Evolutionary conservation across 2,797 vertebrate genomes (phyloP), one percentile per base, ranked within the genome.

Genomic region (Fringilla coelebs): DNA sequence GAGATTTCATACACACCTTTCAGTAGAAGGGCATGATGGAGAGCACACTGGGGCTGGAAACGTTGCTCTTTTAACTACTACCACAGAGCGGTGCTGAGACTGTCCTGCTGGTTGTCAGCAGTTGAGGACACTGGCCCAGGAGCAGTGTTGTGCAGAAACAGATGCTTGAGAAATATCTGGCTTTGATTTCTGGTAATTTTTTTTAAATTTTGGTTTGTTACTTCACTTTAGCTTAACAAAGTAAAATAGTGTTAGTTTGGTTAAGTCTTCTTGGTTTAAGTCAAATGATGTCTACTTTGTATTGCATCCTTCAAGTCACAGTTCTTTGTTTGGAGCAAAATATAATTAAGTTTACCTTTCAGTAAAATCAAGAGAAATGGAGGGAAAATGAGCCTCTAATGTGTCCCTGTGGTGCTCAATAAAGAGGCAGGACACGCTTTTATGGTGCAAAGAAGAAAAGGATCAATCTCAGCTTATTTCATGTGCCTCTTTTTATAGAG

Each of bases 371-470:
- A 72, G 41, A 45, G 11, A 84, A 75, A 41, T 18, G 2, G 9
- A 75, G 8, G 14, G 9, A 0, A 78, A 70, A 71, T 15, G 15
- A 66, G 11, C n/a, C 38, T 49, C 8, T 34, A 46, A 36, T 5
- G 0, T 48, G 34, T 36, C 1, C 7, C 34, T 36, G 34, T 58
- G 34, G 16, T 2, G 3, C 57, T 58, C 3, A 0, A 18, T 26
- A 18, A 58, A 58, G 34, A 58, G 36, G 57, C 57, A 58, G 57
- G 34, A 38, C 34, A 58, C 17, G 8, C 24, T 36, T 57, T 36
- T 57, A 18, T 7, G 12, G 26, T 40, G 58, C 36, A 40, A 60
- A 38, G 36, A 58, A 58, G 34, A 38, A 20, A 40, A 60, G 26
- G 26, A 38, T 29, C 13, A 4, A 29, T 40, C 58, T 60, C 9